phyloP scores from a whole-genome alignment of 2,888 invertebrate genomes.

The Mythimna albipuncta region DNA sequence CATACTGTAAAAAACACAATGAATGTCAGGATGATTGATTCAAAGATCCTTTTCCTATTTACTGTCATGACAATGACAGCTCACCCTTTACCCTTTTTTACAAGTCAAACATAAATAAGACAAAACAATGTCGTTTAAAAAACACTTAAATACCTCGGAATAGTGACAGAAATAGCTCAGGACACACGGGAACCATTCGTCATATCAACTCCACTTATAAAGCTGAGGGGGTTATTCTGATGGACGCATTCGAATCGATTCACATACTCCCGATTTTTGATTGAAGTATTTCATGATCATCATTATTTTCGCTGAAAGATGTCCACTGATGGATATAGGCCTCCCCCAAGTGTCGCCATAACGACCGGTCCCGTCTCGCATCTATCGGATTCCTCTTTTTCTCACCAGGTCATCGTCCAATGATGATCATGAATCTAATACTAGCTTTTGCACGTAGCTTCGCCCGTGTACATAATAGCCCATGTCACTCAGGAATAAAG shows the following conservation, averaged over 20 bases:
- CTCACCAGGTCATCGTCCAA: too few species aligned
- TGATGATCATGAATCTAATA: too few species aligned
- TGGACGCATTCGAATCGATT: conserved; percentile 2
- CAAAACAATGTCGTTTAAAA: conserved; percentile 60
- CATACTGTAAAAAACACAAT: neutral
- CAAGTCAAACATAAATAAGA: conserved; percentile 44
- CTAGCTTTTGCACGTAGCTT: too few species aligned
- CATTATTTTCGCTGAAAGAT: too few species aligned
- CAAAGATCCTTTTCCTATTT: neutral
- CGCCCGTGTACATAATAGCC: too few species aligned
- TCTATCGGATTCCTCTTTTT: too few species aligned
- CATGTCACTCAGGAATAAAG: too few species aligned
- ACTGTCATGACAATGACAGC: neutral
- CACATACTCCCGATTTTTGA: too few species aligned
- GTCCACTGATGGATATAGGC: too few species aligned
- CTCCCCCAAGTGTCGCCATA: too few species aligned
- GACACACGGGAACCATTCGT: conserved; percentile 76
- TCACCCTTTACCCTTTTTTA: conserved; percentile 28
- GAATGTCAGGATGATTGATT: neutral
- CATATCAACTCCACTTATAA: conserved; percentile 68
- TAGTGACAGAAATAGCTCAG: conserved; percentile 68
- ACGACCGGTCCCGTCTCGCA: too few species aligned
- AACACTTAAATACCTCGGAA: conserved; percentile 59
- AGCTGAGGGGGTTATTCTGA: conserved; percentile 71
- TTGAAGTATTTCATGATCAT: too few species aligned